Evolutionary conservation across 1,140 invertebrate genomes (phyloP), one percentile per base, ranked within the genome.

Genomic region (Cydia fagiglandana): DNA sequence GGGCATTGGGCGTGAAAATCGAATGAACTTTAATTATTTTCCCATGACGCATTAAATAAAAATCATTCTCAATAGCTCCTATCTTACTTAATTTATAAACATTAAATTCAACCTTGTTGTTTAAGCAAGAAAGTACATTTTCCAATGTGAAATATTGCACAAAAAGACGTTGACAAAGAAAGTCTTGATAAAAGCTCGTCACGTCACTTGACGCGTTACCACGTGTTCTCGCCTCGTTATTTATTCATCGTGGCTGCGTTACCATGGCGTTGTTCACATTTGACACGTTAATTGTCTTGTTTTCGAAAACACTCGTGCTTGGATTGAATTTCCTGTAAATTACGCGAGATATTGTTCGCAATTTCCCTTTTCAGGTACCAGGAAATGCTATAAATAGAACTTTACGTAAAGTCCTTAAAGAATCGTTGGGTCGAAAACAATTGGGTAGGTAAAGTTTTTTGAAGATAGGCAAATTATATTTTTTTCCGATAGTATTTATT

Each of bases 1-100:
- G 34, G 12, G n/a, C 66, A 41, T n/a, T 24, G 24, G n/a, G 66
- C 30, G 30, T 70, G 38, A 68, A 41, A 70, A 41, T 70, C 13
- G 9, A 70, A 70, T 70, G 34, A 70, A 70, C 38, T 41, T 70
- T 41, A 70, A 70, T 70, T 34, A 70, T 70, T 70, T 34, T 70
- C 66, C 17, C 66, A 15, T 17, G 30, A 70, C 30, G 13, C 66
- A 41, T n/a, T 41, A 70, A 68, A 41, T 70, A 41, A 61, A 20
- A 61, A 2, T 61, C 4, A 61, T 24, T 61, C 7, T 61, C 12
- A 45, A 45, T 9, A 45, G 41, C 41, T 45, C 41, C 41, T 12
- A 45, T 45, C 41, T 12, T 45, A 45, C 9, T 45, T 13, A 1
- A 45, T 13, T 45, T 13, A 45, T 45, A 12, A 10, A 45, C 12